These are phyloP conservation scores for Epinephelus awoara DNA, from an alignment of 2,797 vertebrate species.

Conservation along the genomic window DNA sequence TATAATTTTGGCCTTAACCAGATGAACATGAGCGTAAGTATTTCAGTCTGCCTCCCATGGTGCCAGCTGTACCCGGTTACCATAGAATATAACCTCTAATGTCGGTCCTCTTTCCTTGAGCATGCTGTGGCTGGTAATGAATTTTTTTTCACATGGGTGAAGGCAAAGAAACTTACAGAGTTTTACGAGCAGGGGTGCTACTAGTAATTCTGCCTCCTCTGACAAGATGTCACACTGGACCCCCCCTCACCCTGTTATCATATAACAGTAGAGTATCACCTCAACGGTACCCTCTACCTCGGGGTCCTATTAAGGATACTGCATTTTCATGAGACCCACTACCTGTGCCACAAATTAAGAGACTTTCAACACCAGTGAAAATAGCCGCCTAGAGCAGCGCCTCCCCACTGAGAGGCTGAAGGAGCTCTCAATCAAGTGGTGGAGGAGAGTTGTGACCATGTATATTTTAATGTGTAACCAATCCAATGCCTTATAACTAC, in stretches of 20 bases:
- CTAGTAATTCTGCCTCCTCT: constrained; percentile 43
- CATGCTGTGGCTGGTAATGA: constrained; percentile 51
- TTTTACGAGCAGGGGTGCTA: constrained; percentile 62
- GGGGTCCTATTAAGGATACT: constrained; percentile 63
- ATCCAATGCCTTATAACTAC: constrained; percentile 19
- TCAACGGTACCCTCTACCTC: constrained; percentile 45
- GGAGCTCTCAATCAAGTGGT: constrained; percentile 59
- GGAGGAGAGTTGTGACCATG: constrained; percentile 44
- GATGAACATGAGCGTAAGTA: constrained; percentile 5
- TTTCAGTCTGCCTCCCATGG: not conserved
- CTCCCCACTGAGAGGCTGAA: constrained; percentile 55
- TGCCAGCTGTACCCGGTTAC: constrained; percentile 2
- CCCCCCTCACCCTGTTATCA: constrained; percentile 42
- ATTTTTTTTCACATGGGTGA: constrained; percentile 30
- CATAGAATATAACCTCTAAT: constrained; percentile 21
- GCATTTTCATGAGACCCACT: constrained; percentile 58
- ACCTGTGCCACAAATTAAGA: constrained; percentile 63
- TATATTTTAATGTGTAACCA: constrained; percentile 50
- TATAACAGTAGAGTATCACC: constrained; percentile 53
- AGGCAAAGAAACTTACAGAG: constrained; percentile 52
- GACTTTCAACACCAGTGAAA: constrained; percentile 52
- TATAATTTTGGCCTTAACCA: not conserved
- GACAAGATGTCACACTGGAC: constrained; percentile 58
- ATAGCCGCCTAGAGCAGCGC: constrained; percentile 41
- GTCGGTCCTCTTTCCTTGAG: constrained; percentile 14